phyloP scores from a whole-genome alignment of 2,797 vertebrate species.

The Chanos chanos region DNA sequence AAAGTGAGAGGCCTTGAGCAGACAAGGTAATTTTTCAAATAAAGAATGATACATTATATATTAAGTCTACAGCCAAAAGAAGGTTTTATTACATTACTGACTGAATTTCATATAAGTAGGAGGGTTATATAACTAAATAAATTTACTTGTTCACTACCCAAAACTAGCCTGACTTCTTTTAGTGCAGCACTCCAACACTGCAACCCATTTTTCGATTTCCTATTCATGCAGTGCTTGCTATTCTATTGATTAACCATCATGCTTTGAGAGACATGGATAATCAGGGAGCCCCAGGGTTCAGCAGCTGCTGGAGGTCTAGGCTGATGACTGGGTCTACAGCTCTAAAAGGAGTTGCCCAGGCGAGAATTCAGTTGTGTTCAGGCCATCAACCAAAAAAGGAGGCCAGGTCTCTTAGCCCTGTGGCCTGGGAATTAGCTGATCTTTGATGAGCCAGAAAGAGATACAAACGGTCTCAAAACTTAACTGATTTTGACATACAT shows the following conservation, averaged over 20 bases:
- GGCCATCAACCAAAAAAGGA: too few relatives aligned
- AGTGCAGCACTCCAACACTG: conserved; percentile 40
- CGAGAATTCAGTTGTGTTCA: background rate
- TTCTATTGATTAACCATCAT: conserved; percentile 66
- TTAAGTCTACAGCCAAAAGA: too few relatives aligned
- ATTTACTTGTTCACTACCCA: conserved; percentile 23
- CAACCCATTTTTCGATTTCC: conserved; percentile 57
- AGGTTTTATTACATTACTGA: background rate
- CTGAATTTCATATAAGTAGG: background rate
- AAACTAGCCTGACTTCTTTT: conserved; percentile 41
- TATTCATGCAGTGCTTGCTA: conserved; percentile 53
- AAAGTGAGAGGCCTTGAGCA: background rate
- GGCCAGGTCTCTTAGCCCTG: too few relatives aligned
- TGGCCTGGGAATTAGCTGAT: too few relatives aligned
- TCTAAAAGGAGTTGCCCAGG: conserved; percentile 11
- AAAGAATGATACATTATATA: too few relatives aligned
- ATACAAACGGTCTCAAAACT: too few relatives aligned
- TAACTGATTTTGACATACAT: too few relatives aligned
- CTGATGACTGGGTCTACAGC: conserved; percentile 46
- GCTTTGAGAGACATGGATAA: conserved; percentile 55
- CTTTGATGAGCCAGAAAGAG: too few relatives aligned
- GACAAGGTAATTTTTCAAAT: too few relatives aligned
- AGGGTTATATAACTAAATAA: background rate
- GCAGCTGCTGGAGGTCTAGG: conserved; percentile 36
- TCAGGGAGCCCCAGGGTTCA: conserved; percentile 48